phyloP scores from a whole-genome alignment of 2,113 vertebrate genomes.

The Trichechus manatus region DNA sequence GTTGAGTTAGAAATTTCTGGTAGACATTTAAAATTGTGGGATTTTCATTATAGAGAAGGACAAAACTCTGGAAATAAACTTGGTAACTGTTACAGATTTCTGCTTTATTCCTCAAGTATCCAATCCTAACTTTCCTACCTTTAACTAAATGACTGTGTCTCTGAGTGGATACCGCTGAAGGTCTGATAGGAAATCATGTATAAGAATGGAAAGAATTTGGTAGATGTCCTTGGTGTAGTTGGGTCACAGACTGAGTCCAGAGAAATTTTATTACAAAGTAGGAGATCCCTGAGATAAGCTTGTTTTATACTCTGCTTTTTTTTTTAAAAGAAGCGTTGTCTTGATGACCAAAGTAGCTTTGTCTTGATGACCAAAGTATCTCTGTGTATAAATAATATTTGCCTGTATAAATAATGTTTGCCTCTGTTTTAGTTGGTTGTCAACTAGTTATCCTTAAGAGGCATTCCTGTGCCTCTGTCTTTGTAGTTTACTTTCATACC shows the following conservation, averaged over 20 bases:
- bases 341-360: not conserved
- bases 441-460: not conserved
- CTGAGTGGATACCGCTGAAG: not conserved
- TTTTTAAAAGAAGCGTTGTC: not conserved
- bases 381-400: not conserved
- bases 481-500: not conserved
- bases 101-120: not conserved
- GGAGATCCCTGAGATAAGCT: not conserved
- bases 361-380: not conserved
- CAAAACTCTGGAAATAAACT: conserved; percentile 13
- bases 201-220: not conserved
- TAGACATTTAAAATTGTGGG: not conserved
- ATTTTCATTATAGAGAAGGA: not conserved
- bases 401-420: not conserved
- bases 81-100: not conserved
- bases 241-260: not conserved
- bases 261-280: not conserved
- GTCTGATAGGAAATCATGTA: not conserved
- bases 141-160: not conserved
- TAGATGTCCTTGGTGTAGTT: not conserved
- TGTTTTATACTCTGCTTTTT: not conserved
- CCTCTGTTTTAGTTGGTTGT: not conserved
- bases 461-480: not conserved
- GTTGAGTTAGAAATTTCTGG: not conserved
- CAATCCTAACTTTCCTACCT: not conserved